Base-by-base conservation (phyloP, 2,797 vertebrate genomes). In the Phrynocephalus guinanensis region DNA sequence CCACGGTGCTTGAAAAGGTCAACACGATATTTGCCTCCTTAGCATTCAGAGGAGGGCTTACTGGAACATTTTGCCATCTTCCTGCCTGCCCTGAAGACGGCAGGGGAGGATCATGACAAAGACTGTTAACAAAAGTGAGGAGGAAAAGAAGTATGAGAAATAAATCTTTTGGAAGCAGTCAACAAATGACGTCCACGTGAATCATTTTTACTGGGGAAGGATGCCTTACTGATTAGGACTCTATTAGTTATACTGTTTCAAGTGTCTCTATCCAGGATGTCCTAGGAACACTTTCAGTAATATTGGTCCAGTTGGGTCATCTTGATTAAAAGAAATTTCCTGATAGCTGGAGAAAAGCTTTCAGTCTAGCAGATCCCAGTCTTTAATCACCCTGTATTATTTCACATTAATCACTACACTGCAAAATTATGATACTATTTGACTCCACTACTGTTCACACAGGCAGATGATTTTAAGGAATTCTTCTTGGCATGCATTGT, bases 1-100 rank as follows among this genome's bases (percentile, higher is more conserved):
- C 88, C 85, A 92, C 76, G 91, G 88, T 90, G 91, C 90, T 95
- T 92, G 89, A 89, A 95, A 96, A 95, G 92, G 94, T 95, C 95
- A 95, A 56, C 93, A 88, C 91, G 89, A 89, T 94, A 84, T 88
- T 92, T 94, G 90, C 90, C 92, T 92, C 86, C 92, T 94, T 90
- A 94, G 94, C 93, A 94, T 90, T 87, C 88, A 18, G 89, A 93
- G 89, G 93, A 91, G 66, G 87, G 86, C 95, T 92, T 87, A 94
- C 81, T 91, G 92, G 48, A 94, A 93, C 92, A 94, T 88, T 83
- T 87, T 91, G 87, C 87, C 71, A 93, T 83, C 77, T 82, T 84
- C 93, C 92, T 86, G 77, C 86, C 92, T 88, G 79, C 86, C 86
- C 68, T 90, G 83, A 94, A 92, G 82, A 66, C 24, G 2, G 20